Evolutionary conservation across 2,797 vertebrate genomes (phyloP), one percentile per base, ranked within the genome.

Genomic region (Lates japonicus): DNA sequence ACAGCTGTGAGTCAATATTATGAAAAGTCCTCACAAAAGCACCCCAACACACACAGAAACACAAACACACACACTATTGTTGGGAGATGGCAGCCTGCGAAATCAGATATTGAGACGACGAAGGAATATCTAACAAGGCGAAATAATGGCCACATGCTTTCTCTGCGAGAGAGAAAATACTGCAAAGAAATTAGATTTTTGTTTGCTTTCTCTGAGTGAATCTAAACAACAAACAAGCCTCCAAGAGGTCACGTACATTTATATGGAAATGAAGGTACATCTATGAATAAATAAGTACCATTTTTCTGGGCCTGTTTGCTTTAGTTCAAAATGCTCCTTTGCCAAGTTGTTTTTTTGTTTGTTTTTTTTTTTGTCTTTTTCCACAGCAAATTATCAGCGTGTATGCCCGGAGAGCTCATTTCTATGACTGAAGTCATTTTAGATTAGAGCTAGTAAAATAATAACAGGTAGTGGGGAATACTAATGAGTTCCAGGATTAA

Each of bases 181-280:
- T 7, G 75, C 72, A n/a, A 60, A 87, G 78, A 83, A 89, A 90
- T 91, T 16, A 42, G 72, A 71, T 77, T 86, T 90, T 64, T 88
- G 81, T 93, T 90, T 87, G 83, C 58, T 70, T 79, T 86, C 71
- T 77, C 60, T 19, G 77, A 74, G 76, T 44, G 41, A 80, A 78
- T 78, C 69, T 83, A 76, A 89, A 84, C 85, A 80, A 80, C 82
- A 87, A 88, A 83, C 87, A 85, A 72, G 59, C 49, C 60, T 73
- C 74, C 68, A 62, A 88, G 79, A 87, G 88, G 82, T 89, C 90
- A 89, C 64, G 9, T 57, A 83, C 60, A 90, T 91, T 84, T 87
- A 89, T 89, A 93, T 93, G 91, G 89, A 91, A 92, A 94, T 94
- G 64, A 91, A 88, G 80, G 63, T 49, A 66, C 6, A 11, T 75